These are phyloP conservation scores for Ormyrus labotus DNA, from an alignment of 2,888 invertebrate genomes.

Conservation along the genomic window DNA sequence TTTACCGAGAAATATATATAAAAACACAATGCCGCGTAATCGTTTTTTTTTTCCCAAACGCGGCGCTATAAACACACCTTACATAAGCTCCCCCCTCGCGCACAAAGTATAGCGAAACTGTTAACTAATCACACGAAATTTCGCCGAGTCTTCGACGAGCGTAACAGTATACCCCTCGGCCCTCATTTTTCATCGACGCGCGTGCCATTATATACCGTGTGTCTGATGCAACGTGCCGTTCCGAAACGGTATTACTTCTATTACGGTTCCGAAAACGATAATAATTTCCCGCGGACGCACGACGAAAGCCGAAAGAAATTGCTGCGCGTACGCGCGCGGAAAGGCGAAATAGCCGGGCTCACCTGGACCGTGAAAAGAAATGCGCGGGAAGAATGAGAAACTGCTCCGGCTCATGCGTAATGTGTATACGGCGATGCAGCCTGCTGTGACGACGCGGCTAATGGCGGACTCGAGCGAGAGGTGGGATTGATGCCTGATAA, in stretches of 20 bases:
- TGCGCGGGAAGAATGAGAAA: not conserved
- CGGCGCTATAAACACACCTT: no score
- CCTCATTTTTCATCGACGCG: not conserved
- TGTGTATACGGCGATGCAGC: not conserved
- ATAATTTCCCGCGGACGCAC: conserved; percentile 27
- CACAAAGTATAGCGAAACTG: no score
- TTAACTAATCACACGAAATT: no score
- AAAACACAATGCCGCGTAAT: no score
- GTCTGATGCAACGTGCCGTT: conserved; percentile 13
- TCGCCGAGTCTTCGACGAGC: no score
- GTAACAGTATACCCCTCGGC: no score
- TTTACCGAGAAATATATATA: no score
- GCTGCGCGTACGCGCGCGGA: no score
- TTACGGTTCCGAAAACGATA: conserved; percentile 36
- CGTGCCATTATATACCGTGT: not conserved
- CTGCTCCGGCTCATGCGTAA: not conserved
- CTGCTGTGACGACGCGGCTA: not conserved
- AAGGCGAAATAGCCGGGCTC: not conserved
- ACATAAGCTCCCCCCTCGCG: no score
- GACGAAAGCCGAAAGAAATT: conserved; percentile 21
- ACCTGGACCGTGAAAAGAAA: conserved; percentile 40
- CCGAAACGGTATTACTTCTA: conserved; percentile 34
- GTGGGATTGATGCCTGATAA: conserved; percentile 26
- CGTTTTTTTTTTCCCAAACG: no score
- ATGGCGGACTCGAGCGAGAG: no score